Evolutionary conservation across 1,140 invertebrate genomes (phyloP), one percentile per base, ranked within the genome.

Genomic region (Ooceraea biroi): DNA sequence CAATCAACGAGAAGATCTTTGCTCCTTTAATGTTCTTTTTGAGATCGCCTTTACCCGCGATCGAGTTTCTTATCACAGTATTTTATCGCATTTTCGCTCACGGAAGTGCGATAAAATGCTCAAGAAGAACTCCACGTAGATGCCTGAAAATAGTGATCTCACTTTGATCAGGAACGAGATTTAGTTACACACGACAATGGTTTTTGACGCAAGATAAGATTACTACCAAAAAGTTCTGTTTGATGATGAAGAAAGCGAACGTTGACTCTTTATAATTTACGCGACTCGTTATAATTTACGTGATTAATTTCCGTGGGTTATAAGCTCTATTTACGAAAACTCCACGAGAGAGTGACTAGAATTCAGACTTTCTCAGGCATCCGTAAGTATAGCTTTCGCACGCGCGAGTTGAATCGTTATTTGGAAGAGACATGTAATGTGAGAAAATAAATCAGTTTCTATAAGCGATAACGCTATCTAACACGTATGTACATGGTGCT

Each of bases 391-490:
- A 36, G 36, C 27, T 60, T 73, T 82, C 27, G 41, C 55, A 74
- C 77, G 44, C 77, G 52, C 25, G 58, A 58, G 52, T 82, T 65
- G 48, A 76, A 65, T 76, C 27, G 44, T 76, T 12, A 7, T 48
- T 48, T 76, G 73, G 73, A 76, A 76, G 73, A 76, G 44, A 76
- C 19, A 63, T 63, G 25, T 76, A 50, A 63, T 76, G 36, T 22
- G 58, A 36, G 36, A 50, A 76, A 76, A 76, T 63, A 65, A 76
- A 50, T 65, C n/a, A 36, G 27, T 63, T 46, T 72, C n/a, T 44
- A 74, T 48, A 22, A 50, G 8, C 46, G 10, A 14, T 27, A 36
- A 55, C 17, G 48, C 66, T n/a, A 17, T 19, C 25, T 48, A 22
- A 27, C 14, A 27, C 17, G 12, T 48, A 25, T 10, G 22, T 8